A percentile compares a stretch with the other conserved stretches of the same genome.
Conservation (phyloP, 2,888 invertebrate species). For the Myopa testacea region DNA sequence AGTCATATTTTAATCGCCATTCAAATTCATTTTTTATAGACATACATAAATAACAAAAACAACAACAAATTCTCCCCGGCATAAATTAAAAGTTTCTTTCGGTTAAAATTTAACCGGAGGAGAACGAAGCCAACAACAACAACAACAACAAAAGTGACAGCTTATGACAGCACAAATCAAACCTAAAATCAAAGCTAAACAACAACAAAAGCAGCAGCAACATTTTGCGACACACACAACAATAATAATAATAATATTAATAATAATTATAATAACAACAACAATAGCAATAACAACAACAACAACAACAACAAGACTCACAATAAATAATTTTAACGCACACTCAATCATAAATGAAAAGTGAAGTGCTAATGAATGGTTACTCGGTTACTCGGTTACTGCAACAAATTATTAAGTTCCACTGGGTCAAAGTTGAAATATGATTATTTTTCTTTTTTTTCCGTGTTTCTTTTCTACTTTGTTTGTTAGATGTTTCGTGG, state of each 20-base stretch:
- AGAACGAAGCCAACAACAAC: slow-evolving; percentile 2
- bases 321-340: slow-evolving; percentile 43
- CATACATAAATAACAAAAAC: too few species aligned
- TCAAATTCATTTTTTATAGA: too few species aligned
- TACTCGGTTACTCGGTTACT: background rate
- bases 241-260: background rate
- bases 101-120: background rate
- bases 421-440: slow-evolving; percentile 26
- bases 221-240: background rate
- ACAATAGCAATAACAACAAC: background rate
- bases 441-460: background rate
- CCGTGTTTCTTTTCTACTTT: background rate
- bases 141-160: slow-evolving; percentile 36
- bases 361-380: slow-evolving; percentile 33
- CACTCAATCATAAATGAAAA: slow-evolving; percentile 33
- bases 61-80: too few species aligned
- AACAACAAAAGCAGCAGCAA: too few species aligned
- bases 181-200: too few species aligned
- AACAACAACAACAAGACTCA: slow-evolving; percentile 12
- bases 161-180: slow-evolving; percentile 36
- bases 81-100: too few species aligned
- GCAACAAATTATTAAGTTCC: slow-evolving; percentile 18
- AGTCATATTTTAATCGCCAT: too few species aligned
- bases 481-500: background rate
- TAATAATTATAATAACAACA: slow-evolving; percentile 32